Evolutionary conservation across 2,888 invertebrate species (phyloP), one percentile per base, ranked within the genome.

Genomic region (Tenodera sinensis): DNA sequence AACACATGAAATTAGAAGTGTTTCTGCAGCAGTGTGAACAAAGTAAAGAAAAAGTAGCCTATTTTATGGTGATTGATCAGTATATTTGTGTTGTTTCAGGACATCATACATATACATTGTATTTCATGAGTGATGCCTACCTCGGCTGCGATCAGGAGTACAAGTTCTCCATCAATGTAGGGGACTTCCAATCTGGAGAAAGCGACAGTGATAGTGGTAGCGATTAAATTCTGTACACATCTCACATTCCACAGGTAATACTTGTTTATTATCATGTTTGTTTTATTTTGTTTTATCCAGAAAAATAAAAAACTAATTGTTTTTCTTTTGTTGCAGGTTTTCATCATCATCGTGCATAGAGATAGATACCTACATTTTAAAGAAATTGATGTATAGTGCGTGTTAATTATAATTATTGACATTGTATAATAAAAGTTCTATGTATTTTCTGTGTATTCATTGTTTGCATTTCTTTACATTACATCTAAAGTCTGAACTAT

Each of bases 101-200:
- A 9, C 96, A 97, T 47, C 98, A 98, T 93, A 96, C 97, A 25
- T 99, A 99, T 94, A 98, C 98, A 0, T 94, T 99, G 88, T 99
- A 98, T 94, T 99, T 98, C 94, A 99, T 99, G 99, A 99, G 98
- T 92, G 99, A 99, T 93, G 97, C 99, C 0, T 99, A 99, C 93
- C 96, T 99, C 92, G 99, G 99, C 14, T 99, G 99, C 92, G 99
- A 99, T 95, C 99, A 99, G 94, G 99, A 99, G 94, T 99, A 99
- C 94, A 97, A 97, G 93, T 98, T 99, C 93, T 95, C 95, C 0
- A 96, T 98, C 25, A 96, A 96, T 91, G 97, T 98, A 9, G 96
- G 95, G 0, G 97, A 97, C 92, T 96, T 96, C 91, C 96, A 96
- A 91, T 96, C 96, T 28, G 92, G 91, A 34, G 92, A 92, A 83